Conservation (phyloP, 1,140 invertebrate species). For the Zaprionus davidi region DNA sequence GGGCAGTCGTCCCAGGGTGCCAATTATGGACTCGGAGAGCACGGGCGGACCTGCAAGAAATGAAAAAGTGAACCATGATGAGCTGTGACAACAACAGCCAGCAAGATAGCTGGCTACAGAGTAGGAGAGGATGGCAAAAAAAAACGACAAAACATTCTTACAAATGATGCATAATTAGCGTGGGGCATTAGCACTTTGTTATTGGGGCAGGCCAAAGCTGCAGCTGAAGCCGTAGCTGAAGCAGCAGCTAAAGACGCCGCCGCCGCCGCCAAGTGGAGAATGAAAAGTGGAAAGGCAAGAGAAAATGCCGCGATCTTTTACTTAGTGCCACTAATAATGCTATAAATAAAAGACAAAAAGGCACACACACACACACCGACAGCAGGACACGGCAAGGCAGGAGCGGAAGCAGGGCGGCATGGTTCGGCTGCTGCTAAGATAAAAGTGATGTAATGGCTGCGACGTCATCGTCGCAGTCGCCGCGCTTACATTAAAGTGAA, state of each 20-base stretch:
- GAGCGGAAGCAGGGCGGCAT: background rate
- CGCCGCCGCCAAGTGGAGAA: conserved; percentile 16
- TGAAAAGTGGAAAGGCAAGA: conserved; percentile 40
- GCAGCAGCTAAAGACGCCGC: conserved; percentile 29
- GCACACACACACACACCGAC: background rate
- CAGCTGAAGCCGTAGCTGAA: conserved; percentile 21
- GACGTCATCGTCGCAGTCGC: conserved; percentile 65
- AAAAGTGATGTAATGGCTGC: conserved; percentile 79
- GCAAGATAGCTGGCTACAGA: background rate
- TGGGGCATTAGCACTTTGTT: conserved; percentile 80
- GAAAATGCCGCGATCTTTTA: conserved; percentile 69
- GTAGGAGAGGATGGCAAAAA: background rate
- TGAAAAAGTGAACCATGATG: conserved; percentile 47
- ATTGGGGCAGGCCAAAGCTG: conserved; percentile 54
- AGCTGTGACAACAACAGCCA: conserved; percentile 42
- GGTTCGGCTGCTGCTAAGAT: conserved; percentile 35
- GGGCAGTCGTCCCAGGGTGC: conserved; percentile 90
- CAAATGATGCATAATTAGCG: conserved; percentile 81
- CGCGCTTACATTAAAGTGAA: conserved; percentile 77
- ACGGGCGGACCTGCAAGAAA: conserved; percentile 86
- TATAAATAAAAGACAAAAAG: conserved; percentile 71
- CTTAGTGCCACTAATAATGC: conserved; percentile 79
- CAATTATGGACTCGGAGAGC: conserved; percentile 89
- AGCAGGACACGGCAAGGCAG: background rate
- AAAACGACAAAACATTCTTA: conserved; percentile 54